Base-by-base conservation (phyloP, 2,113 vertebrate species). In the Carollia perspicillata region DNA sequence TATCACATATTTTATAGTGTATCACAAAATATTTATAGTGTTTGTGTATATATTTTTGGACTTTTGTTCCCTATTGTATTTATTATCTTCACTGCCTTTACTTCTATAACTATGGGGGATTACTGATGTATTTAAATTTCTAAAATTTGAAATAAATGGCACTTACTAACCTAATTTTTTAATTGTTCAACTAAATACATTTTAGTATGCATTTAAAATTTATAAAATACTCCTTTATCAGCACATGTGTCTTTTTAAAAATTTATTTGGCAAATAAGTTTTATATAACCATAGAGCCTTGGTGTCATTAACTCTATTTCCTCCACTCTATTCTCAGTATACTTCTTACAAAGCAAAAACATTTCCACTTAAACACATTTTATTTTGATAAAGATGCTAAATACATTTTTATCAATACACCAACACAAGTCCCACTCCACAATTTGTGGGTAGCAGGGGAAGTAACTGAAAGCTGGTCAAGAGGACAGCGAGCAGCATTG, bases 121-220 rank as follows among this genome's bases (percentile, higher is more conserved):
- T 86, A 58, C 8, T 71, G 47, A 89, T 14, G 3, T 40, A 93
- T 63, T 85, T 85, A 77, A 35, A 53, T 69, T 81, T 95, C 78
- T 85, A 51, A 79, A 85, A 68, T 74, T 58, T 14, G 84, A 89
- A 85, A 49, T 80, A 66, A 89, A 85, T 86, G 5, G 8, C 10
- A 88, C 26, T 65, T 74, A 6, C 14, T 84, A 60, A 65, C 72
- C 74, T 68, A 74, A 23, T 74, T 95, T 94, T 88, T 26, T 74
- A 87, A 60, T 72, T 40, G 10, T 81, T 71, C 84, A 89, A 75
- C 68, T 49, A 66, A 63, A 55, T 65, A 74, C 14, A 85, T 71
- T 89, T 75, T 55, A 37, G 22, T 26, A 75, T 71, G 10, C 35
- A 80, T 51, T 92, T 92, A 79, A 90, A 96, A 88, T 72, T 75